Evolutionary conservation across 1,140 invertebrate genomes (phyloP), one percentile per base, ranked within the genome.

Genomic region (Spodoptera litura): DNA sequence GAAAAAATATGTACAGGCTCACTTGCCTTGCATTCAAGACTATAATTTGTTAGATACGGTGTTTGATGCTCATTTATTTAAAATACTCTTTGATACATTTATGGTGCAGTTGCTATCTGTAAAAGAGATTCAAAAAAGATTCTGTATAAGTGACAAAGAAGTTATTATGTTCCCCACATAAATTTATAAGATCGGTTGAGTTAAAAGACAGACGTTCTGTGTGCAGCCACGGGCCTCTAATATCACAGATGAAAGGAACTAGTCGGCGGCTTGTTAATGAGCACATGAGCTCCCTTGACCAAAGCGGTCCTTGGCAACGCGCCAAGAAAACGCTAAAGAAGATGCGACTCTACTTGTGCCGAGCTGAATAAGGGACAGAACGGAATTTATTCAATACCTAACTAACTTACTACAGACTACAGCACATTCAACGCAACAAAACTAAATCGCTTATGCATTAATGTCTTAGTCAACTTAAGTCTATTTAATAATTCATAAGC

Each of bases 401-500:
- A 20, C 52, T 20, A 70, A 70, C 66, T 70, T 53, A 12, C 66
- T 20, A 70, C 49, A 44, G 38, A 44, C 38, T 44, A 44, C 38
- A 8, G 38, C 27, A 70, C 66, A 68, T 68, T 51, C 51, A 49
- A 59, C 10, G 2, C 35, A 75, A 75, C 73, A 64, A 75, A 75
- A 61, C 59, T 75, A 75, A 75, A 64, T 64, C 27, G 44, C 38
- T 61, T 53, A 35, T 72, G 52, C 68, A 72, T 72, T 56, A 25
- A 68, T 73, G 56, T 25, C n/a, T 64, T 64, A 64, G 61, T 49
- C 61, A 64, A 44, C 38, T 44, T 44, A 44, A 20, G 38, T 20
- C 71, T 53, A 75, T 75, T 75, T 75, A 75, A 75, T 75, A 75
- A 75, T 75, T 62, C 73, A 75, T 75, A 62, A 75, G 73, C 59